Base-by-base conservation (phyloP, 2,113 vertebrate genomes). In the Elgaria multicarinata region DNA sequence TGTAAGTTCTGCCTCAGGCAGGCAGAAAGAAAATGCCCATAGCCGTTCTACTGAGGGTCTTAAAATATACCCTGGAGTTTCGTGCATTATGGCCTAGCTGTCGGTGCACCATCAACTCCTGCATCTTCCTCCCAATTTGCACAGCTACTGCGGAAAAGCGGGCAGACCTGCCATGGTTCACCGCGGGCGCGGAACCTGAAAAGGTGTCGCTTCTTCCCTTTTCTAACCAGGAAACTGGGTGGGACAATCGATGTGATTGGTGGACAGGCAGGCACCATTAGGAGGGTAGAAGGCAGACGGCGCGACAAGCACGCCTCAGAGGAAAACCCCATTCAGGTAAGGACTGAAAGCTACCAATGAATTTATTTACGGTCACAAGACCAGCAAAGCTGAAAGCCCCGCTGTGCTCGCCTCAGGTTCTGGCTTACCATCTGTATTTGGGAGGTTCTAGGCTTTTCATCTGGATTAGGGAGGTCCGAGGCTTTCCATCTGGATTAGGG, bases 181-280 rank as follows among this genome's bases (percentile, higher is more conserved):
- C 28, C 20, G 42, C 28, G n/a, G 46, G 7, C 87, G 85, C 64
- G 44, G 83, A 78, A 88, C 55, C 31, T 83, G 93, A 46, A 33
- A 53, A 72, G 84, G 31, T 90, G n/a, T 75, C 22, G 92, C 33
- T 94, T 55, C 20, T 18, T 36, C 31, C 31, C n/a, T 28, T 82
- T 95, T 88, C 93, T 90, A 90, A 18, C 89, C 89, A 97, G 97
- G 95, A 97, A 97, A 92, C 95, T 96, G 94, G 96, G 95, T 9
- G 96, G 95, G 50, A 97, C 95, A 2, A 97, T 96, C 1, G 96
- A 97, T 71, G 96, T 97, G 76, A 97, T 97, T 42, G 95, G 96
- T 46, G 96, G 96, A 86, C 95, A 97, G 94, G 96, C 96, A 1
- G 96, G 96, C 92, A 95, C 96, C 0, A 97, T 97, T 53, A 90